phyloP scores from a whole-genome alignment of 2,113 vertebrate species.

The Zapornia atra region DNA sequence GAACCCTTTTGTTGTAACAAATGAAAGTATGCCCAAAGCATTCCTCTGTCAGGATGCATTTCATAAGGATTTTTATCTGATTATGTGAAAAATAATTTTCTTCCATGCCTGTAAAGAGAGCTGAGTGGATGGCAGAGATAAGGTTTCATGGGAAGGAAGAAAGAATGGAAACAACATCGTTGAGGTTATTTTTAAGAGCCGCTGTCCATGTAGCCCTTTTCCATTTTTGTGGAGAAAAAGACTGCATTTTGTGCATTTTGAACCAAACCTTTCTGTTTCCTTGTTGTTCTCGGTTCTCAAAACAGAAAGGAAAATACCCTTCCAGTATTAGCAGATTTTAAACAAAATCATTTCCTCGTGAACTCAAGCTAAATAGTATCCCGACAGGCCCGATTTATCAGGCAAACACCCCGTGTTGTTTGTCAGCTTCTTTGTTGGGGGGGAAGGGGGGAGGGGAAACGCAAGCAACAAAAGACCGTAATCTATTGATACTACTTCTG shows the following conservation, averaged over 20 bases:
- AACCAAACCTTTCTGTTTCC: not conserved
- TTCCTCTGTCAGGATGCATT: not conserved
- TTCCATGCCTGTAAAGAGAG: not conserved
- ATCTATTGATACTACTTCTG: slow-evolving; percentile 51
- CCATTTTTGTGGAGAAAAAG: not conserved
- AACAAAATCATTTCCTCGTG: not conserved
- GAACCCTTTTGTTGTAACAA: not conserved
- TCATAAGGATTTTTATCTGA: not conserved
- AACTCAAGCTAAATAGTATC: not conserved
- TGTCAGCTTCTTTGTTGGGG: slow-evolving; percentile 51
- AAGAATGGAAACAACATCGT: fast-evolving
- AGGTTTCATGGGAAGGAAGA: not conserved
- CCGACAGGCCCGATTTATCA: slow-evolving; percentile 18
- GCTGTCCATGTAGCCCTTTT: not conserved
- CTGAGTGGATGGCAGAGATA: not conserved
- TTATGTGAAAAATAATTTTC: slow-evolving; percentile 21
- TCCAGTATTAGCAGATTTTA: not conserved
- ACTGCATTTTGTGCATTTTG: not conserved
- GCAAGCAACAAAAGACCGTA: slow-evolving; percentile 57
- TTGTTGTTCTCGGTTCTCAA: not conserved
- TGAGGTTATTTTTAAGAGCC: not conserved
- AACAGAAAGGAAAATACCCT: not conserved
- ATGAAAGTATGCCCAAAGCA: not conserved
- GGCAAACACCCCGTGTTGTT: slow-evolving; percentile 19
- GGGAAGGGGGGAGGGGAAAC: slow-evolving; percentile 43